Conservation (phyloP, 2,797 vertebrate genomes). For the Gallinago solitaria region DNA sequence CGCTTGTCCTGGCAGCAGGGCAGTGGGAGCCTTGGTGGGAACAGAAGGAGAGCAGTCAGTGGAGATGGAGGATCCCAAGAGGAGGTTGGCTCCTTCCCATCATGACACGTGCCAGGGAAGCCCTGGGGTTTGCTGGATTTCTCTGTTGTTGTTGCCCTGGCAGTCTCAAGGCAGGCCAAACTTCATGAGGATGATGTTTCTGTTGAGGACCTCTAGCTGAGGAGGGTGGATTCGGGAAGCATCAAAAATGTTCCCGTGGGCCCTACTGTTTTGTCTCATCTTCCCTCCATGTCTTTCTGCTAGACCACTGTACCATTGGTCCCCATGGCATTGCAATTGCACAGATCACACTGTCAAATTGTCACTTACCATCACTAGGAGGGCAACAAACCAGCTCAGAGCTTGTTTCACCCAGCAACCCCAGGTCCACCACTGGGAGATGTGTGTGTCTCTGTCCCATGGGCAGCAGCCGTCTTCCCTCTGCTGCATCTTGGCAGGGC, state of each 20-base stretch:
- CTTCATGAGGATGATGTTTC: not conserved
- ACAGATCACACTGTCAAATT: not conserved
- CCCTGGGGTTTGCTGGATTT: not conserved
- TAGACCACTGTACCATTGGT: not conserved
- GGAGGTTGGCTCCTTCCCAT: not conserved
- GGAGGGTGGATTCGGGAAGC: not conserved
- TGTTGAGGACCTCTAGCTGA: not conserved
- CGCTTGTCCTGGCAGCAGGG: not conserved
- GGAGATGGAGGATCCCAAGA: not conserved
- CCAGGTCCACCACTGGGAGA: not conserved
- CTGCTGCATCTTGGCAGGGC: not conserved
- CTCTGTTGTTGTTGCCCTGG: not conserved
- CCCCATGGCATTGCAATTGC: not conserved
- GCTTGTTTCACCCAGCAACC: not conserved
- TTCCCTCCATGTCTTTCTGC: not conserved
- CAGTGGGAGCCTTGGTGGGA: not conserved
- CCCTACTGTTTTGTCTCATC: fast-evolving
- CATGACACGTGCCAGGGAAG: fast-evolving
- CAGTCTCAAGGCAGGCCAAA: fast-evolving
- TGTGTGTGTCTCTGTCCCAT: not conserved
- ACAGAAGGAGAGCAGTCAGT: not conserved
- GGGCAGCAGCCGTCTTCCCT: fast-evolving
- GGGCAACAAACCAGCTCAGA: not conserved
- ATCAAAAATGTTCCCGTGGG: fast-evolving
- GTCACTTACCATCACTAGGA: not conserved